Base-by-base conservation (phyloP, 2,888 invertebrate species). In the Corbicula japonica region DNA sequence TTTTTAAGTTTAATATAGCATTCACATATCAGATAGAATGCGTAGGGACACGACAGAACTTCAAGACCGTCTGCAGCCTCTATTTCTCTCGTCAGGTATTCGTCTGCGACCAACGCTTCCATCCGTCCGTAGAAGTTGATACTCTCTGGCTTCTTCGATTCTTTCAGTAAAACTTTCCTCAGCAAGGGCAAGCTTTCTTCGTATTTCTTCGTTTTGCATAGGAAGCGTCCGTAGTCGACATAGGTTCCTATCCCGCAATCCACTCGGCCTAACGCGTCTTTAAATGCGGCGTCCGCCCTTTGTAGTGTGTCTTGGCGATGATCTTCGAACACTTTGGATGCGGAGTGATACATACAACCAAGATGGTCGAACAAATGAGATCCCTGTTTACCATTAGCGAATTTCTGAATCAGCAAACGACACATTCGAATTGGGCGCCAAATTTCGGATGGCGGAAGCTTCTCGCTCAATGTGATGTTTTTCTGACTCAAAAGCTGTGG, bases 401-500 rank as follows among this genome's bases (percentile, higher is more conserved):
- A 87, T 44, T 86, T 80, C 41, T 76, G 73, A 15, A 87, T 87
- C 28, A 87, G 65, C 72, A 86, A 69, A 23, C 86, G 80, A 69
- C 87, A 86, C 77, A 87, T 83, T 48, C 86, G 72, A 23, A 87
- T 86, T 26, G 87, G 85, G 56, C 86, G 83, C 87, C 87, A 87
- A 6, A 87, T 86, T 66, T 87, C 87, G 26, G 69, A 70, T 10
- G 80, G 75, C 18, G 85, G 78, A n/a, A 87, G 68, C 38, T 76
- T 82, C 28, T 87, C 83, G 54, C 87, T 87, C 15, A 87, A 68
- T 26, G 83, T 70, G 35, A 87, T 87, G 62, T 87, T 87, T 52
- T 85, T 78, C 61, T 85, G 85, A 58, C 83, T 84, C 26, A 87
- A 50, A 8, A 86, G 62, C 56, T 85, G 83, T 6, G 86, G 87